These are phyloP conservation scores for Enteromius viviparus DNA, from an alignment of 2,797 vertebrate species.

Conservation along the genomic window DNA sequence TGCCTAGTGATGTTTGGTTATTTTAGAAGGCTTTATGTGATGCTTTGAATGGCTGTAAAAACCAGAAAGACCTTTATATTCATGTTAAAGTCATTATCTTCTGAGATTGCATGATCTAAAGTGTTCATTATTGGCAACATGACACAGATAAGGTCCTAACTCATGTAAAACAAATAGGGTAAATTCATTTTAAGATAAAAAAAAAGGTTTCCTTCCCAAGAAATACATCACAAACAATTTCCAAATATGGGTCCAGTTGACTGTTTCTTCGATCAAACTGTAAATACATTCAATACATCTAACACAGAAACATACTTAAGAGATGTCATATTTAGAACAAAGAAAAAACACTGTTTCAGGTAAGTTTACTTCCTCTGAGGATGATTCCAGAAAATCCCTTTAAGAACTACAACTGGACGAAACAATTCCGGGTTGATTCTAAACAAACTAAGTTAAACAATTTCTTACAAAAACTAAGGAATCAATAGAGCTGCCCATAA, in stretches of 20 bases:
- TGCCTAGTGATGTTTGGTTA: not conserved
- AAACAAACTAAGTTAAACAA: constrained; percentile 17
- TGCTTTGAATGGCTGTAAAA: not conserved
- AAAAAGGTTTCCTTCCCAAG: not conserved
- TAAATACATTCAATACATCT: constrained; percentile 39
- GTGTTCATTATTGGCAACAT: not conserved
- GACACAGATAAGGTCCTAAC: not conserved
- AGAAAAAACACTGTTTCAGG: constrained; percentile 48
- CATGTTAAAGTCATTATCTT: not conserved
- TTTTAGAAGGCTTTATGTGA: constrained; percentile 28
- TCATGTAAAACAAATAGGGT: not conserved
- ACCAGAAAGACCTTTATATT: constrained; percentile 1
- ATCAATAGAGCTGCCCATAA: constrained; percentile 27
- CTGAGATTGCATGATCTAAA: not conserved
- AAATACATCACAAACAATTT: constrained; percentile 36
- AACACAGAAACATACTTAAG: constrained; percentile 41
- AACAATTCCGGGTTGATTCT: constrained; percentile 28
- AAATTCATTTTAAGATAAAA: constrained; percentile 3
- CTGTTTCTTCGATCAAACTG: constrained; percentile 11
- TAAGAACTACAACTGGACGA: constrained; percentile 2
- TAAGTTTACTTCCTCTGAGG: constrained; percentile 2
- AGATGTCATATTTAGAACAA: constrained; percentile 35
- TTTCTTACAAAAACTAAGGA: constrained; percentile 18
- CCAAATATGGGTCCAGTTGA: constrained; percentile 50
- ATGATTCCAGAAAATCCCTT: constrained; percentile 35